A percentile compares a stretch with the other conserved stretches of the same genome.
phyloP scores from a whole-genome alignment of 2,113 vertebrate species.

The Toxotes jaculatrix region DNA sequence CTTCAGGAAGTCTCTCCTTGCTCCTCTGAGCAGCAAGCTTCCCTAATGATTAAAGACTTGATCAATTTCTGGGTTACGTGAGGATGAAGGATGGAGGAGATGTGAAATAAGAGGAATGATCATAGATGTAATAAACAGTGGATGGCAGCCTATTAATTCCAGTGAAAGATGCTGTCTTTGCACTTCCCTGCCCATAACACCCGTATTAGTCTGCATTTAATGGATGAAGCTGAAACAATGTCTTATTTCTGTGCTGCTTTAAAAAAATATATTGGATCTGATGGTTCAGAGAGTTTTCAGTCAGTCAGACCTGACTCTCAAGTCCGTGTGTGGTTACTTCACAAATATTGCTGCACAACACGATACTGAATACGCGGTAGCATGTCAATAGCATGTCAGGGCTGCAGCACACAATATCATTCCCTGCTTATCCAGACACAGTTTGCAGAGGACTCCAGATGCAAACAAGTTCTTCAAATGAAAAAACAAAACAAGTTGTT shows the following conservation, averaged over 20 bases:
- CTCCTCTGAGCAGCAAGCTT: conserved; percentile 36
- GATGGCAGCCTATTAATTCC: conserved; percentile 35
- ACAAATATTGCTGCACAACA: neutral
- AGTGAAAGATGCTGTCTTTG: conserved; percentile 28
- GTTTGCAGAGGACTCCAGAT: neutral
- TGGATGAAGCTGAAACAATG: conserved; percentile 8
- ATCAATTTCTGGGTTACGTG: conserved; percentile 42
- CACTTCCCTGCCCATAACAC: neutral
- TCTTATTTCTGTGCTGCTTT: neutral
- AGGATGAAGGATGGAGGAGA: conserved; percentile 33
- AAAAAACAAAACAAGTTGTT: neutral
- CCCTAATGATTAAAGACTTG: conserved; percentile 52
- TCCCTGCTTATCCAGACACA: neutral
- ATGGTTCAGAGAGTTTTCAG: neutral
- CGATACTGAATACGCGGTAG: neutral
- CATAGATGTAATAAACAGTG: conserved; percentile 46
- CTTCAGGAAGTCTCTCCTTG: conserved; percentile 15
- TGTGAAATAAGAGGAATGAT: conserved; percentile 28
- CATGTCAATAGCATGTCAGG: neutral
- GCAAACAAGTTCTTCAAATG: neutral
- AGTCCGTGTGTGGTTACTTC: neutral
- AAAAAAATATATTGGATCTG: too few relatives aligned
- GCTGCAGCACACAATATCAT: neutral
- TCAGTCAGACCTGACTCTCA: neutral
- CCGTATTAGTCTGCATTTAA: neutral